Conservation (phyloP, 2,888 invertebrate genomes). For the Polylopha cassiicola region DNA sequence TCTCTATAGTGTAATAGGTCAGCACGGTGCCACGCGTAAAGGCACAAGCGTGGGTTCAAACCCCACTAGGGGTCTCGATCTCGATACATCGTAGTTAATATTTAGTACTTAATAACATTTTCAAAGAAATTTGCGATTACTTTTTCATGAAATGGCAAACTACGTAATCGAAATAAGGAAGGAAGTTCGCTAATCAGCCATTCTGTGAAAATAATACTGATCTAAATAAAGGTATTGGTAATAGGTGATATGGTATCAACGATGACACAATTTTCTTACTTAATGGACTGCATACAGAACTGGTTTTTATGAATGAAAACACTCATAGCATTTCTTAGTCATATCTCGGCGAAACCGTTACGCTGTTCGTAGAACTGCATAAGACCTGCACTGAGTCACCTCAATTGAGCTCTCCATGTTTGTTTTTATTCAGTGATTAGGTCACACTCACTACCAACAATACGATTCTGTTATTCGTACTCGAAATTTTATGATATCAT, state of each 20-base stretch:
- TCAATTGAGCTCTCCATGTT: conserved; percentile 9
- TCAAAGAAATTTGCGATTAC: background rate
- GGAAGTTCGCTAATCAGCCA: background rate
- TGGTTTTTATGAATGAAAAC: conserved; percentile 63
- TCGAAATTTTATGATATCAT: background rate
- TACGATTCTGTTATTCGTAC: too few relatives aligned
- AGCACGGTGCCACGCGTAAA: too few relatives aligned
- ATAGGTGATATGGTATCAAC: conserved; percentile 30
- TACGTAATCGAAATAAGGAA: background rate
- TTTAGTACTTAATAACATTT: too few relatives aligned
- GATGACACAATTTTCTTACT: conserved; percentile 31
- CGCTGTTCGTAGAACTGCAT: conserved; percentile 43
- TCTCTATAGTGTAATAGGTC: too few relatives aligned
- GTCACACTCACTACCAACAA: conserved; percentile 3
- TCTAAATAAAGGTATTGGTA: conserved; percentile 20
- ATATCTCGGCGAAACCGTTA: conserved; percentile 47
- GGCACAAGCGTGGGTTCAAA: too few relatives aligned
- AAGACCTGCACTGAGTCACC: conserved; percentile 45
- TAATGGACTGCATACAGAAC: conserved; percentile 37
- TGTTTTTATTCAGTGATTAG: conserved; percentile 11
- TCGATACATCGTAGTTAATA: too few relatives aligned
- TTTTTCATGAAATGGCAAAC: background rate
- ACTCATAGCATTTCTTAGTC: conserved; percentile 58
- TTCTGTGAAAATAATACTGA: background rate
- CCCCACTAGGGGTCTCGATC: too few relatives aligned